Conservation (phyloP, 1,140 invertebrate species). For the Solenopsis invicta region DNA sequence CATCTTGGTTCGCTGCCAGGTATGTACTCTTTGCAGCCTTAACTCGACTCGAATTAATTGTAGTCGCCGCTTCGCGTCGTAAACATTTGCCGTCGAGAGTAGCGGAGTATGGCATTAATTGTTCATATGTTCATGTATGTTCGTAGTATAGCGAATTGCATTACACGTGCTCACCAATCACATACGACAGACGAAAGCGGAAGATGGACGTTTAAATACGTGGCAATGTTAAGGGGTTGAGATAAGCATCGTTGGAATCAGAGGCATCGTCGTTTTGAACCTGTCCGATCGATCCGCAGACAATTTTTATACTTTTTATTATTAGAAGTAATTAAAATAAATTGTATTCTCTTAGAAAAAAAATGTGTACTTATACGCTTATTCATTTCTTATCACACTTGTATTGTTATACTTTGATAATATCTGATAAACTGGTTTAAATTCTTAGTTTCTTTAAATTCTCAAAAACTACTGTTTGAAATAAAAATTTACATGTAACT, state of each 20-base stretch:
- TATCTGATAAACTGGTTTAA: too few species aligned
- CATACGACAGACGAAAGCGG: background rate
- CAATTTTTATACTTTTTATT: background rate
- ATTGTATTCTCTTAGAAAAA: background rate
- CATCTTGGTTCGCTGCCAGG: slow-evolving; percentile 69
- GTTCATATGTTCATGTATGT: background rate
- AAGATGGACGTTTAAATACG: background rate
- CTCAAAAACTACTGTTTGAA: too few species aligned
- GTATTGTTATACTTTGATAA: background rate
- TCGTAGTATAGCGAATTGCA: background rate
- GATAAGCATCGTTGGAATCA: background rate
- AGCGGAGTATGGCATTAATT: slow-evolving; percentile 39
- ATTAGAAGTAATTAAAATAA: background rate
- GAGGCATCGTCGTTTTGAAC: too few species aligned
- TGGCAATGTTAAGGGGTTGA: background rate
- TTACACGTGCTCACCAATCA: background rate
- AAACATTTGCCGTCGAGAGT: slow-evolving; percentile 45
- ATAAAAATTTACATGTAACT: too few species aligned
- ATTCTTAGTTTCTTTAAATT: too few species aligned
- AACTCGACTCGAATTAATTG: slow-evolving; percentile 63
- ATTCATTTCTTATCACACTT: background rate
- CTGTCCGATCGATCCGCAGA: background rate
- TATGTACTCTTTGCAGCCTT: slow-evolving; percentile 47
- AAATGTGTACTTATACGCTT: background rate
- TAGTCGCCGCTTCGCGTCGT: slow-evolving; percentile 36